Base-by-base conservation (phyloP, 2,888 invertebrate genomes). In the Lydus trimaculatus region DNA sequence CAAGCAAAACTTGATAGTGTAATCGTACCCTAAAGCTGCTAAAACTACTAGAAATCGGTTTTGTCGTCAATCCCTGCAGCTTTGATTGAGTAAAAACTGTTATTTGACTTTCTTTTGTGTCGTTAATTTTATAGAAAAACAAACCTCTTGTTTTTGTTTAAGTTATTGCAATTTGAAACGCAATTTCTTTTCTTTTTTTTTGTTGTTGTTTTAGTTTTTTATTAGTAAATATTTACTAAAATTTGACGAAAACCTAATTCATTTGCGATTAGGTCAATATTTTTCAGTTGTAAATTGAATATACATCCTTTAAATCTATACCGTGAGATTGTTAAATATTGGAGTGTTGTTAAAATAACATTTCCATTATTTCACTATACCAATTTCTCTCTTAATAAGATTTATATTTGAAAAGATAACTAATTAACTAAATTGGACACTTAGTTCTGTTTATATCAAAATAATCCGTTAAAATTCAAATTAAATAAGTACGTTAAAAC, bases 291-390 rank as follows among this genome's bases (percentile, higher is more conserved):
- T 65, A 72, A 67, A 73, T 72, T 71, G 64, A 66, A 63, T 64
- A 72, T 66, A 71, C 71, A 74, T 72, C 73, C 73, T 75, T 59
- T 36, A 58, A 48, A 48, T 66, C 59, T 69, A 72, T 60, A 69
- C 72, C 75, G 77, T 77, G 77, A 74, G 77, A 77, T 75, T 68
- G 70, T 75, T 73, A 77, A 77, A 77, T 74, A 77, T 74, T 74
- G 74, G 73, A 73, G 66, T 72, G 72, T 66, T 23, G 20, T n/a
- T n/a, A n/a, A 65, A 65, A 33, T 48, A 65, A 59, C n/a, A 11
- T 39, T 17, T 31, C 17, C 25, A 61, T 36, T 31, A n/a, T 60
- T 60, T 25, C 23, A 20, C 13, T 43, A n/a, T 17, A 7, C 8
- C 11, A 8, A 13, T 31, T 31, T 15, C 15, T 15, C 28, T 20